Base-by-base conservation (phyloP, 2,888 invertebrate species). In the Diaperis boleti region DNA sequence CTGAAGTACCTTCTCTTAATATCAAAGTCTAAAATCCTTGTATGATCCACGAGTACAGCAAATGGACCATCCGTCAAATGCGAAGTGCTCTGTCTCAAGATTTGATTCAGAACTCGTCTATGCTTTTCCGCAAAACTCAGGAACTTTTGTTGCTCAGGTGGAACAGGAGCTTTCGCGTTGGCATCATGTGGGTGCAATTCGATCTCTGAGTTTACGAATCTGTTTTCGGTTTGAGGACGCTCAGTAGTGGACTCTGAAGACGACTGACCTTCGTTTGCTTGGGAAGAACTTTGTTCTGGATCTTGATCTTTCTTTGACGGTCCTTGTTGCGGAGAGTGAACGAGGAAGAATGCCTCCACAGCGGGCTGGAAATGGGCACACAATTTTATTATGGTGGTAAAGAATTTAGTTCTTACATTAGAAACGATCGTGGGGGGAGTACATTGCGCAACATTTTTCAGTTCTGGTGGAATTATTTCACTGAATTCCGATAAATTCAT, bases 311-410 rank as follows among this genome's bases (percentile, higher is more conserved):
- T 69, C 65, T 68, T 73, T 3, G 71, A 69, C 15, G 72, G 79
- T 77, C 79, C 85, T 83, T 66, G 85, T 81, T 70, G 80, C 2
- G 89, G 89, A 11, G 93, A 92, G 77, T 95, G 94, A 1, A 94
- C 92, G 55, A 95, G 82, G 84, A 95, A 95, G 83, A 95, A 95
- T 7, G 94, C 93, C 81, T 95, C 95, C 1, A 95, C 94, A 3
- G 94, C 91, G 17, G 94, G 92, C 82, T 89, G 74, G 7, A 77
- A 74, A 60, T n/a, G n/a, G n/a, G n/a, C n/a, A n/a, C n/a, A n/a
- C n/a, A n/a, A n/a, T n/a, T n/a, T n/a, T n/a, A n/a, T n/a, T n/a
- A n/a, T n/a, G n/a, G n/a, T n/a, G n/a, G n/a, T n/a, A n/a, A n/a
- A n/a, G n/a, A n/a, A n/a, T n/a, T n/a, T n/a, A n/a, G n/a, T n/a